Percentiles rank a stretch among this genome's conserved stretches.
These are phyloP conservation scores for Struthio camelus DNA, from an alignment of 2,113 vertebrate genomes.

Conservation along the genomic window DNA sequence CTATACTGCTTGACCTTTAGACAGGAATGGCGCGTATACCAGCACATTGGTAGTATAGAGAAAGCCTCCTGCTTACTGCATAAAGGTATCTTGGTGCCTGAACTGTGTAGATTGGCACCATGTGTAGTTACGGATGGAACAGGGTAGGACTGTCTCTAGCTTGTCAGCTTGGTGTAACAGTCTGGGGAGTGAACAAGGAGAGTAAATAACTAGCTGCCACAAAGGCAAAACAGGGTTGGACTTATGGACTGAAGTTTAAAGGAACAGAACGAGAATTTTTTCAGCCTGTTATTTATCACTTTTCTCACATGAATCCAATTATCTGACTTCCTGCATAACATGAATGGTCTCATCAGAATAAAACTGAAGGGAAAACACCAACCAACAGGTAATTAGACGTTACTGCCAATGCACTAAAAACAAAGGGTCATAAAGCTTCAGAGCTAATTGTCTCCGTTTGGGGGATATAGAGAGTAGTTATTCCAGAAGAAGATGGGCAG, in stretches of 20 bases:
- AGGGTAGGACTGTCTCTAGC: not conserved
- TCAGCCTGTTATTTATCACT: not conserved
- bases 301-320: not conserved
- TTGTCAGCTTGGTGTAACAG: accelerated
- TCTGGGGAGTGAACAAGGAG: not conserved
- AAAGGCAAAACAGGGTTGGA: not conserved
- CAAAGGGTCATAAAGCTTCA: not conserved
- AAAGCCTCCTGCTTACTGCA: not conserved
- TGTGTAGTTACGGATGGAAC: not conserved
- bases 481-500: not conserved
- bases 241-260: not conserved
- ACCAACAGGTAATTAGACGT: not conserved
- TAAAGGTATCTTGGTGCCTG: not conserved
- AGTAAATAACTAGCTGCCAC: not conserved
- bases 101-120: not conserved
- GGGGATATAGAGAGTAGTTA: not conserved
- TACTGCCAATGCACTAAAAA: not conserved
- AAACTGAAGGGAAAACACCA: not conserved
- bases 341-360: not conserved
- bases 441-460: not conserved
- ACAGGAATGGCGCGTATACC: not conserved
- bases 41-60: not conserved
- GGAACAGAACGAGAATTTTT: not conserved
- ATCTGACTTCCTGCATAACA: not conserved
- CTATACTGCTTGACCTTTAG: not conserved